These are phyloP conservation scores for Thermophis baileyi DNA, from an alignment of 2,113 vertebrate genomes.

Conservation along the genomic window DNA sequence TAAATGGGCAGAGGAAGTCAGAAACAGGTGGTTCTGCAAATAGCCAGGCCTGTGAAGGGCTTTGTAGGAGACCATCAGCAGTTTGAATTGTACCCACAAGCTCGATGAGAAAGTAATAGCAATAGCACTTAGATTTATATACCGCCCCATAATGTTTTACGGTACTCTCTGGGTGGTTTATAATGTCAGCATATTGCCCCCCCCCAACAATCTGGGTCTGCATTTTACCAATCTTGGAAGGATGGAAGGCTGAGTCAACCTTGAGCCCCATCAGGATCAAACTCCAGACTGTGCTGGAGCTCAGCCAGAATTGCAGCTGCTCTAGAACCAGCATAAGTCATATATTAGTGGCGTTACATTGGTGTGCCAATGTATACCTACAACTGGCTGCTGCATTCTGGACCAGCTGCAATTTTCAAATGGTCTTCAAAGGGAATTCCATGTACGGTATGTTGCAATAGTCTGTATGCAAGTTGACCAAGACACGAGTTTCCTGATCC, in stretches of 20 bases:
- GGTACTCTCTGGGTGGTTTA: not conserved
- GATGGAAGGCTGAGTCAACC: not conserved
- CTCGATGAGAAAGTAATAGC: not conserved
- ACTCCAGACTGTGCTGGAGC: not conserved
- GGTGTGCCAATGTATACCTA: not conserved
- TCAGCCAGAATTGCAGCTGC: too few species aligned
- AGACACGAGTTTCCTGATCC: not conserved
- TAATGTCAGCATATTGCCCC: not conserved
- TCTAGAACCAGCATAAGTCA: not conserved
- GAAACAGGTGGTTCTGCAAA: not conserved
- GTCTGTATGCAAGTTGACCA: not conserved
- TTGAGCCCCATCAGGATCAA: not conserved
- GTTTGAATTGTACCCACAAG: not conserved
- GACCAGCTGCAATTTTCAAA: not conserved
- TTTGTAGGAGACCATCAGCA: not conserved
- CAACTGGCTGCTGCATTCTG: not conserved
- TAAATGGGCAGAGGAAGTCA: not conserved
- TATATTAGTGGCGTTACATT: not conserved
- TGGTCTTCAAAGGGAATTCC: not conserved
- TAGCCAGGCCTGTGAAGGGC: not conserved
- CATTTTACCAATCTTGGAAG: not conserved
- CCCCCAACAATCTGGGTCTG: not conserved
- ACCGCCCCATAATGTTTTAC: not conserved
- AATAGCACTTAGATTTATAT: not conserved
- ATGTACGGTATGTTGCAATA: not conserved